Base-by-base conservation (phyloP, 2,113 vertebrate species). In the Passer montanus region DNA sequence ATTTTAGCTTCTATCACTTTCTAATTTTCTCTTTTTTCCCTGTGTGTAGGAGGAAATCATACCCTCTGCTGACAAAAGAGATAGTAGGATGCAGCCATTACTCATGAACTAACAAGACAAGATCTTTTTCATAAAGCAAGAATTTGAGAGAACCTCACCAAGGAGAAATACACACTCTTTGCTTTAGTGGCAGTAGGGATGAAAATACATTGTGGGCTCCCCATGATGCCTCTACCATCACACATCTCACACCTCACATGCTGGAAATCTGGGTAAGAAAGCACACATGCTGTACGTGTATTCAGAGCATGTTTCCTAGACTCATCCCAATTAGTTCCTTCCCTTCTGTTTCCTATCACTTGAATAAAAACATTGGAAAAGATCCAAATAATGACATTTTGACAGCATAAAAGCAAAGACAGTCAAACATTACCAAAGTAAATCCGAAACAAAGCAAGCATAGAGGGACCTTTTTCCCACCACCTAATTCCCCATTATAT, bases 301-400 rank as follows among this genome's bases (percentile, higher is more conserved):
- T 89, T 94, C 86, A 87, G 73, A 87, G 44, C 69, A 81, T 94
- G 86, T 56, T 92, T 97, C 85, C 86, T 79, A 97, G 86, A 52
- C 91, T 91, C 73, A 59, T 52, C 92, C 73, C 89, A 96, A 94
- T 94, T 96, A 96, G 86, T 64, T 78, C 89, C 56, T 90, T 92
- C 73, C 93, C 93, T 93, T 95, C 91, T 95, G 95, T 81, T 97
- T 92, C 91, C 80, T 84, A 94, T 94, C 86, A 90, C 60, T 93
- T 49, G 80, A 92, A 92, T 59, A 70, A 84, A 96, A 94, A 97
- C 80, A 94, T 60, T 93, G 93, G 89, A 69, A 92, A 93, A 81
- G 84, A 93, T 87, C 94, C 96, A 94, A 92, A 89, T 74, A 84
- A 92, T 75, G 95, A 94, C 84, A 94, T 93, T 94, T 78, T 91